Conservation (phyloP, 2,888 invertebrate genomes). For the Mythimna loreyi region DNA sequence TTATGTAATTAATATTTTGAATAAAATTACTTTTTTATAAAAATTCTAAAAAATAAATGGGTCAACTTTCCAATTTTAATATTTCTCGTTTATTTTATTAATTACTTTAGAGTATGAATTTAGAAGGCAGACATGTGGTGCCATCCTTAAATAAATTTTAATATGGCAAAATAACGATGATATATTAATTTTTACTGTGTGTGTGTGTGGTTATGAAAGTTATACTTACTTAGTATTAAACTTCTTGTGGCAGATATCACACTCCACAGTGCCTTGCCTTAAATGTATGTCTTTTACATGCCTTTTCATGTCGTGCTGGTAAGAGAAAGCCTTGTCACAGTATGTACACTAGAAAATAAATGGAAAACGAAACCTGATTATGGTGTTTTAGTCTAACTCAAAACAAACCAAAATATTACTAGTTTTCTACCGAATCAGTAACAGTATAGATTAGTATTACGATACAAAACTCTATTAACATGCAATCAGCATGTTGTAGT, state of each 20-base stretch:
- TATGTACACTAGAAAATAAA: slow-evolving; percentile 81
- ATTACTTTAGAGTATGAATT: not conserved
- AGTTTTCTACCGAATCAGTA: not conserved
- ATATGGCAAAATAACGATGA: not conserved
- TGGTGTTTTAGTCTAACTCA: not conserved
- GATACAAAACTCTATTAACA: not conserved
- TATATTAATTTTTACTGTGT: not conserved
- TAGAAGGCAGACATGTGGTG: too few relatives aligned
- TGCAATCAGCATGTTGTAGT: not conserved
- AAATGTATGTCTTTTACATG: slow-evolving; percentile 86
- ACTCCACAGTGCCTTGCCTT: slow-evolving; percentile 84
- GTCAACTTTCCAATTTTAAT: too few relatives aligned
- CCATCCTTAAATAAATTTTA: not conserved
- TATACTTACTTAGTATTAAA: slow-evolving; percentile 85
- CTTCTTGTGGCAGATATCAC: slow-evolving; percentile 85
- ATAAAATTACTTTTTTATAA: too few relatives aligned
- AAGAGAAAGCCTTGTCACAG: slow-evolving; percentile 87
- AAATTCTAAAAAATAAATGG: too few relatives aligned
- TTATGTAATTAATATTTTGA: too few relatives aligned
- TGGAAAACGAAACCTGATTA: not conserved
- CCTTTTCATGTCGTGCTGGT: slow-evolving; percentile 84
- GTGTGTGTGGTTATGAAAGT: too few relatives aligned
- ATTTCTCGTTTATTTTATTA: not conserved
- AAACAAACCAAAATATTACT: not conserved
- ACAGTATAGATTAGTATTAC: not conserved